Percentiles rank a stretch among this genome's conserved stretches.
phyloP scores from a whole-genome alignment of 2,888 invertebrate genomes.

The Panopea generosa region DNA sequence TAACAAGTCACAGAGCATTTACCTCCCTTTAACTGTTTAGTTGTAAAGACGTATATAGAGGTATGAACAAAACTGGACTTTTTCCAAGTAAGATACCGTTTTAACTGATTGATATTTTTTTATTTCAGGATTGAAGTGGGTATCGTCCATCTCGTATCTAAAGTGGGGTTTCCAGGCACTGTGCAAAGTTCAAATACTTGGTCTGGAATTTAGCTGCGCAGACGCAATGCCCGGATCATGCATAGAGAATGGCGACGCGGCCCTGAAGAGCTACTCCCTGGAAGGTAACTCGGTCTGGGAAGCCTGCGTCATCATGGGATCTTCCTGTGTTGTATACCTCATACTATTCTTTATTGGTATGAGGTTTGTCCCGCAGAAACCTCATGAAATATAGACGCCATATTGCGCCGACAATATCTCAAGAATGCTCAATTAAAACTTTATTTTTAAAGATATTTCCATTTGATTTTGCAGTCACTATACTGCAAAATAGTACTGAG shows the following conservation, averaged over 20 bases:
- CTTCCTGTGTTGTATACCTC: constrained; percentile 70
- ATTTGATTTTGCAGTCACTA: too few relatives aligned
- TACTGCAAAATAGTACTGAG: too few relatives aligned
- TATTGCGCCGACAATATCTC: background rate
- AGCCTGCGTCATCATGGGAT: constrained; percentile 64
- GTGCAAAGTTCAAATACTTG: constrained; percentile 70
- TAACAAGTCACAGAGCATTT: too few relatives aligned
- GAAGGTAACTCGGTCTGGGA: constrained; percentile 68
- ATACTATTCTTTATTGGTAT: constrained; percentile 71
- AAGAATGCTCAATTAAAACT: background rate
- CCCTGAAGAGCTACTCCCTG: constrained; percentile 72
- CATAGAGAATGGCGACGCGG: constrained; percentile 71
- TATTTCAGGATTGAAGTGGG: constrained; percentile 78
- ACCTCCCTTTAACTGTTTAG: too few relatives aligned
- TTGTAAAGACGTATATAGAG: too few relatives aligned
- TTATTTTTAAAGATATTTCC: background rate
- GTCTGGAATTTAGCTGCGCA: constrained; percentile 73
- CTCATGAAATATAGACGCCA: constrained; percentile 74
- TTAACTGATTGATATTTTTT: too few relatives aligned
- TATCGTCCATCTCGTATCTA: constrained; percentile 75
- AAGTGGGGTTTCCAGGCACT: constrained; percentile 80
- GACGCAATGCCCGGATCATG: constrained; percentile 54
- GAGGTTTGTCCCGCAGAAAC: constrained; percentile 76
- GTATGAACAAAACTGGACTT: too few relatives aligned
- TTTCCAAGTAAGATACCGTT: too few relatives aligned